Evolutionary conservation across 2,797 vertebrate genomes (phyloP), one percentile per base, ranked within the genome.

Genomic region (Cephalopachus bancanus): DNA sequence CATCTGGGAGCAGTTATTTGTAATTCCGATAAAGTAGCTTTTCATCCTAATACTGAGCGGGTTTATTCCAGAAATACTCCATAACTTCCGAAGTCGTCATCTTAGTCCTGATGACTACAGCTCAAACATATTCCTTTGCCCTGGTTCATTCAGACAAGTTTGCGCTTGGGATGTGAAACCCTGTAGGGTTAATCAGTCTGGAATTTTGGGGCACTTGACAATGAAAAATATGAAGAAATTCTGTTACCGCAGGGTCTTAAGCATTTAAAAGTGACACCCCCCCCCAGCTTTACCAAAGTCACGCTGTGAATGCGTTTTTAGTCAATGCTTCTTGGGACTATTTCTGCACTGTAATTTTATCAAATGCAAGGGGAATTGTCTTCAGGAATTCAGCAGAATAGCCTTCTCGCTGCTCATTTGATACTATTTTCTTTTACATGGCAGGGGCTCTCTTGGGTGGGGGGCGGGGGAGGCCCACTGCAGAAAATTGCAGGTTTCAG

Each of bases 1-100:
- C 85, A 67, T 5, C 37, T 1, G 53, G 87, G 84, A 92, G 37
- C 53, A 10, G 90, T 97, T 97, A 94, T 3, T 80, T 84, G 64
- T 95, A 96, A 87, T 78, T 97, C 95, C 87, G 74, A 95, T n/a
- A 55, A 94, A 97, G 96, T 10, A 5, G 86, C 86, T 89, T 93
- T 96, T 57, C 93, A 94, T 94, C 5, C 64, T 84, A 51, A 6
- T 17, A 90, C 72, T 59, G 53, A 75, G 30, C 57, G 88, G 79
- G 83, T 95, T 67, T 91, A 62, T 22, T 80, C 12, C 5, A 7
- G 95, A 60, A 2, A 62, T 60, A 75, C 26, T 85, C 83, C 16
- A 76, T 75, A 75, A 69, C 0, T 78, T 95, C 80, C 1, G 44
- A 85, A 19, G n/a, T 53, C 93, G 65, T 69, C 72, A 64, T 37